Conservation (phyloP, 2,113 vertebrate genomes). For the Camelus bactrianus region DNA sequence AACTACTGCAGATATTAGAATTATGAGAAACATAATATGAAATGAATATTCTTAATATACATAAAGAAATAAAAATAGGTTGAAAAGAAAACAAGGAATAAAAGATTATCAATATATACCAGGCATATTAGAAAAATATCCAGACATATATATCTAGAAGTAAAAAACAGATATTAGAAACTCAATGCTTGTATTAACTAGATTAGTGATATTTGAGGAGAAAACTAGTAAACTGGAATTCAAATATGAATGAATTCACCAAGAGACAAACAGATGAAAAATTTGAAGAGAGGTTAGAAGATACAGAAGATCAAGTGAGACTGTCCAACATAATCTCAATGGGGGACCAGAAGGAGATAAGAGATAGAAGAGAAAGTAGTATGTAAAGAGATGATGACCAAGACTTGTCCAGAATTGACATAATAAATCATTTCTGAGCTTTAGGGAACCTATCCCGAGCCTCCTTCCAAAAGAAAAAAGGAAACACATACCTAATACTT, state of each 20-base stretch:
- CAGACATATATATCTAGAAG: background rate
- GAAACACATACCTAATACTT: background rate
- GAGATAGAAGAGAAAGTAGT: background rate
- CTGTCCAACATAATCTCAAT: background rate
- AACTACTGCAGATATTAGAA: background rate
- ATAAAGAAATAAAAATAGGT: background rate
- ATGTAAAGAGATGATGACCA: background rate
- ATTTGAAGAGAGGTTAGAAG: background rate
- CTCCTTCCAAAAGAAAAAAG: background rate
- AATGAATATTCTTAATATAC: background rate
- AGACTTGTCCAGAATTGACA: background rate
- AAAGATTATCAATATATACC: background rate
- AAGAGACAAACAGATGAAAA: background rate
- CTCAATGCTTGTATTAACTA: background rate
- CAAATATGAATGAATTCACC: background rate
- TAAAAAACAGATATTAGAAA: background rate
- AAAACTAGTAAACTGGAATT: background rate
- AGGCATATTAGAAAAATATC: background rate
- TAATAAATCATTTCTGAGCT: background rate
- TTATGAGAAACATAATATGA: background rate
- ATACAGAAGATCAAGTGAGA: background rate
- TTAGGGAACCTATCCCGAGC: background rate
- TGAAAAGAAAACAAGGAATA: background rate
- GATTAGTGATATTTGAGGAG: background rate
- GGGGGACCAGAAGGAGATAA: background rate